phyloP scores from a whole-genome alignment of 2,888 invertebrate genomes.

The Drosophila tripunctata region DNA sequence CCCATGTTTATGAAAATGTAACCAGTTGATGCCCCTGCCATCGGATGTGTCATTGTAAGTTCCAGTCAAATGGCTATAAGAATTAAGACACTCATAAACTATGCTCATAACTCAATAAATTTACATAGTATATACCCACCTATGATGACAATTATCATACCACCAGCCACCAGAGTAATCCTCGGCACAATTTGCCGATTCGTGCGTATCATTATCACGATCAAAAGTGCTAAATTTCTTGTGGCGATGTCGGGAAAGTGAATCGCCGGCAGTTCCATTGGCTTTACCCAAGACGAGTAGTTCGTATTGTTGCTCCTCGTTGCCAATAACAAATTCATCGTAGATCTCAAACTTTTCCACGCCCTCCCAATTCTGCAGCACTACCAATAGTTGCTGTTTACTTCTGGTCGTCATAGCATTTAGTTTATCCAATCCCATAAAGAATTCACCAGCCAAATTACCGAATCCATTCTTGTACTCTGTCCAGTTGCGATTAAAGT shows the following conservation, averaged over 20 bases:
- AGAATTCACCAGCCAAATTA: conserved; percentile 3
- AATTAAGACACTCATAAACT: neutral
- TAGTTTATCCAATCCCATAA: conserved; percentile 9
- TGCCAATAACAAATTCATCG: neutral
- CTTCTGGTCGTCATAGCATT: neutral
- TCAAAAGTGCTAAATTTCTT: conserved; percentile 1
- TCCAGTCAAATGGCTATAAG: conserved; percentile 1
- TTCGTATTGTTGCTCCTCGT: neutral
- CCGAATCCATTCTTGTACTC: conserved; percentile 2
- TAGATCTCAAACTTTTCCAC: neutral
- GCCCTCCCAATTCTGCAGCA: neutral
- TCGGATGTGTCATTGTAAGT: too few relatives aligned
- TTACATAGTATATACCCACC: too few relatives aligned
- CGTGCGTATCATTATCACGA: neutral
- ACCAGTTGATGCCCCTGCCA: too few relatives aligned
- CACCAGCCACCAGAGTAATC: neutral
- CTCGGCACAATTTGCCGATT: neutral
- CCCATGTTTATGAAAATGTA: too few relatives aligned
- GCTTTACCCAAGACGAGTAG: neutral
- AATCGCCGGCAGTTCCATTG: conserved; percentile 3
- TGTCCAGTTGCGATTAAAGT: neutral
- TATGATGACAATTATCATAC: neutral
- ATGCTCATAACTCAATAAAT: neutral
- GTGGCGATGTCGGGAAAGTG: neutral
- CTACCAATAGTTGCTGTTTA: neutral